Evolutionary conservation across 1,140 invertebrate genomes (phyloP), one percentile per base, ranked within the genome.

Genomic region (Holotrichia oblita): DNA sequence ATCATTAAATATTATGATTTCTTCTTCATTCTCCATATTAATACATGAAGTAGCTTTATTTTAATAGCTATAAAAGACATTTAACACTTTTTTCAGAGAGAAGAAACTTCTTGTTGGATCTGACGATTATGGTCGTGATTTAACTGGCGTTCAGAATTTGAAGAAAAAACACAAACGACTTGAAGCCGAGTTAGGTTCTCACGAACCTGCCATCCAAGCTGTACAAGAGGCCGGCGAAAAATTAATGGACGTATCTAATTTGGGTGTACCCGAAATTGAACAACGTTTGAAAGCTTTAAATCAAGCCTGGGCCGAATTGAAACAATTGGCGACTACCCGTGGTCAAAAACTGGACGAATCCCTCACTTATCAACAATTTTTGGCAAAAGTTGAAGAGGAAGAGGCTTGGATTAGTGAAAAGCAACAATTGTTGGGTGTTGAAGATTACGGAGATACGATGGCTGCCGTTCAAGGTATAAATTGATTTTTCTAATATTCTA

Each of bases 371-470:
- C 98, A 99, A 87, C 97, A 99, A 87, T 99, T 99, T 90, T 90
- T 99, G 80, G 97, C 98, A 74, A 98, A 98, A 87, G 95, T 99
- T 41, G 98, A 99, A 85, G 98, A 99, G 86, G 98, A 99, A 87
- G 98, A 99, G 87, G 97, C 98, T 0, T 99, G 98, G 98, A 99
- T 99, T 72, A 94, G 93, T 80, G 98, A 99, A 88, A 99, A 99
- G 87, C 98, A 99, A 85, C 98, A 99, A 87, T 89, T 99, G 42
- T 89, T 99, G 4, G 96, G 95, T 7, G 97, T 98, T 6, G 97
- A 98, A 84, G 98, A 99, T 87, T 97, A 97, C 84, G 98, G 98
- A 6, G 98, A 99, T 86, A 99, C 97, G 10, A 99, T 99, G 97
- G 98, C 98, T 41, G 97, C 98, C 55, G 98, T 99, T 12, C 98